Conservation (phyloP, 2,888 invertebrate species). For the Amorpha juglandis region DNA sequence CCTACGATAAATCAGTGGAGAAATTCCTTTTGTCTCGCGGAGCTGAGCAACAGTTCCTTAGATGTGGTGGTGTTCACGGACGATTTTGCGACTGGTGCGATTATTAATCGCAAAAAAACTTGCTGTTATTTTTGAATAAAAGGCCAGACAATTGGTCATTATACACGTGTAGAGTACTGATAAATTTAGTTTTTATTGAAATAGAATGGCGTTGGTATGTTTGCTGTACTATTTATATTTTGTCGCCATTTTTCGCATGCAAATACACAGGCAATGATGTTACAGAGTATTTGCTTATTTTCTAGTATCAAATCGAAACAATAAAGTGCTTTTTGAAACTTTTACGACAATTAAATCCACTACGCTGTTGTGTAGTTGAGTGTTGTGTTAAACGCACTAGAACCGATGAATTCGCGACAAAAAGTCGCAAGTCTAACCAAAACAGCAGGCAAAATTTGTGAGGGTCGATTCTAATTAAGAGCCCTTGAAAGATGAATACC, state of each 20-base stretch:
- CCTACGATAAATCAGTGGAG: slow-evolving; percentile 66
- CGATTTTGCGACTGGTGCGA: slow-evolving; percentile 38
- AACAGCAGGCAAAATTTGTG: slow-evolving; percentile 48
- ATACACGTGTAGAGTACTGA: no score
- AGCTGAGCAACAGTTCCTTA: slow-evolving; percentile 60
- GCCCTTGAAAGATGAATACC: slow-evolving; percentile 69
- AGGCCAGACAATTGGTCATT: no score
- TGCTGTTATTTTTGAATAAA: background rate
- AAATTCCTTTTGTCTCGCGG: slow-evolving; percentile 64
- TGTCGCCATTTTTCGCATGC: no score
- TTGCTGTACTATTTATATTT: no score
- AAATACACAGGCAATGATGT: no score
- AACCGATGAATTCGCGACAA: slow-evolving; percentile 27
- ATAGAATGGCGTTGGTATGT: no score
- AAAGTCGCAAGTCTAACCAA: slow-evolving; percentile 39
- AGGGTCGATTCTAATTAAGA: slow-evolving; percentile 71
- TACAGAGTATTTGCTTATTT: no score
- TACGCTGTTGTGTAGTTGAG: no score
- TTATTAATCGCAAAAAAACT: slow-evolving; percentile 11
- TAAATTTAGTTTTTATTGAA: no score
- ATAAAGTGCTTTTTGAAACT: no score
- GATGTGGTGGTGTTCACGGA: slow-evolving; percentile 41
- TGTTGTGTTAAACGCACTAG: background rate
- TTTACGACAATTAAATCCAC: no score
- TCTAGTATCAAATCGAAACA: no score